Conservation (phyloP, 2,797 vertebrate species). For the Pangasius krempfi region DNA sequence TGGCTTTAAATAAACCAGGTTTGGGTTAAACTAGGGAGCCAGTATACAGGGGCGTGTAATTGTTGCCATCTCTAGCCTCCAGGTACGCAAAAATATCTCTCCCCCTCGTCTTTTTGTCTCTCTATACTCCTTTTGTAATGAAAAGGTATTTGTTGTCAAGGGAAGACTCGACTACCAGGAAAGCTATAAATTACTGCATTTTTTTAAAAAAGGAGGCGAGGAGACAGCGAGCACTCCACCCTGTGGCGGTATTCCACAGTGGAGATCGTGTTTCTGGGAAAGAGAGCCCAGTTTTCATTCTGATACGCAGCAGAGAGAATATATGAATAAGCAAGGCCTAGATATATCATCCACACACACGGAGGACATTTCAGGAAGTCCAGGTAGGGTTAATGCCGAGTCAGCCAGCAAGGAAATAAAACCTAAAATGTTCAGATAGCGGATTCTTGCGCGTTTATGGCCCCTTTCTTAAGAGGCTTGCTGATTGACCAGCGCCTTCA, state of each 20-base stretch:
- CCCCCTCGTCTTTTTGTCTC: slow-evolving; percentile 28
- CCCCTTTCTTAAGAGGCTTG: neutral
- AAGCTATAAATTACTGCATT: slow-evolving; percentile 75
- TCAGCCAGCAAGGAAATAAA: neutral
- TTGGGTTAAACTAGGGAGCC: slow-evolving; percentile 64
- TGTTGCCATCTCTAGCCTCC: slow-evolving; percentile 74
- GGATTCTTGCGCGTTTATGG: neutral
- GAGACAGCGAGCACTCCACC: slow-evolving; percentile 64
- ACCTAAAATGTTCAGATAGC: neutral
- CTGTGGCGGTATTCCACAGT: slow-evolving; percentile 66
- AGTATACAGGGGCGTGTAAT: slow-evolving; percentile 68
- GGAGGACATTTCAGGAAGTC: slow-evolving; percentile 10
- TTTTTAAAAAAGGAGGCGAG: slow-evolving; percentile 42
- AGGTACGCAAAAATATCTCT: slow-evolving; percentile 64
- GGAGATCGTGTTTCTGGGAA: slow-evolving; percentile 72
- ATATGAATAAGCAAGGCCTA: slow-evolving; percentile 16
- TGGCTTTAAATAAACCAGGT: slow-evolving; percentile 72
- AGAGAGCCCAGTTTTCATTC: slow-evolving; percentile 68
- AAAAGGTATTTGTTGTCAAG: slow-evolving; percentile 80
- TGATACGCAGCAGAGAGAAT: slow-evolving; percentile 52
- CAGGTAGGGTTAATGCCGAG: slow-evolving; percentile 5
- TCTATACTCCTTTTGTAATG: slow-evolving; percentile 73
- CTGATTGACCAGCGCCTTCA: slow-evolving; percentile 2
- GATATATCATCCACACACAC: slow-evolving; percentile 6
- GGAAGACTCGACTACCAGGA: slow-evolving; percentile 71